Conservation (phyloP, 2,113 vertebrate species). For the Oncorhynchus masou region DNA sequence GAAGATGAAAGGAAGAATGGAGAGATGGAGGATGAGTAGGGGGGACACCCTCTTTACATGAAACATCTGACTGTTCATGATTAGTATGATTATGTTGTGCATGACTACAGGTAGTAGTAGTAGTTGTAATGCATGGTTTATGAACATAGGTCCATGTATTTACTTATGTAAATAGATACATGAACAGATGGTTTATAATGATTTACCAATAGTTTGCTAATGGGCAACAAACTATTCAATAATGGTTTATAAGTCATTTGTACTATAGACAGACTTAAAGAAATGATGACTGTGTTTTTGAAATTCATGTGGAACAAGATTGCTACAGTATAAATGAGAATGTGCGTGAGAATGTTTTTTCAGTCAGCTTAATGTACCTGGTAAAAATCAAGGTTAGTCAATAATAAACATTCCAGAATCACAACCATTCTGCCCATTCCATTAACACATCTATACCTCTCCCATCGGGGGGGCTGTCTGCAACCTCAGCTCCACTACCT, state of each 20-base stretch:
- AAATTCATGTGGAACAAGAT: neutral
- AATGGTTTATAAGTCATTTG: neutral
- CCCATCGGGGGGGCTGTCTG: too few species aligned
- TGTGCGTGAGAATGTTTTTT: neutral
- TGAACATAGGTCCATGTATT: neutral
- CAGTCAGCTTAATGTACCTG: neutral
- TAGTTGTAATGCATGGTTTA: conserved; percentile 16
- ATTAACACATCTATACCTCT: neutral
- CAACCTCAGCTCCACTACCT: too few species aligned
- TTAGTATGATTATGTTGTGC: neutral
- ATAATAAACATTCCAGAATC: neutral
- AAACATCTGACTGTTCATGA: neutral
- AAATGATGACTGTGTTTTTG: neutral
- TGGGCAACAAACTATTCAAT: neutral
- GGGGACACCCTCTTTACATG: conserved; percentile 8
- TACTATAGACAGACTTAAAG: neutral
- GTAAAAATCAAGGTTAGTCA: neutral
- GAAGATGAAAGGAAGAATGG: neutral
- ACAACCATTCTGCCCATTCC: too few species aligned
- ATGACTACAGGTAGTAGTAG: neutral
- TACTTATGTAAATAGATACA: conserved; percentile 24
- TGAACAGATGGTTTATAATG: conserved; percentile 30
- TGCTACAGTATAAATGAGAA: neutral
- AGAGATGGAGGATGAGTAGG: conserved; percentile 36
- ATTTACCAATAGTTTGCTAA: conserved; percentile 10